Evolutionary conservation across 2,113 vertebrate species (phyloP), one percentile per base, ranked within the genome.

Genomic region (Chionomys nivalis): DNA sequence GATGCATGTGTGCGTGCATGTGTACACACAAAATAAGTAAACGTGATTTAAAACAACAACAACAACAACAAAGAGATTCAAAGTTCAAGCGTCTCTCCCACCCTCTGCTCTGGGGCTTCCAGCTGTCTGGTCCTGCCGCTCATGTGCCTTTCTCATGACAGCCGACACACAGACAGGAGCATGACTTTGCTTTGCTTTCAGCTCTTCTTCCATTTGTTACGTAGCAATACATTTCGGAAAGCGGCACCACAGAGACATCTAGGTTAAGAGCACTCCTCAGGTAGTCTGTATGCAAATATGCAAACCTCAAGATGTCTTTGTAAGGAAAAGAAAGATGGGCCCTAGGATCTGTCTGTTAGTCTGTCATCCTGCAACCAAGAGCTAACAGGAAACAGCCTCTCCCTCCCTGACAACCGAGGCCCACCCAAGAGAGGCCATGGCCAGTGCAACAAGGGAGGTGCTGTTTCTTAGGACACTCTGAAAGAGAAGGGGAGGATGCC

Each of bases 351-450:
- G 81, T 96, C 96, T 88, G 79, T 94, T 96, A 75, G 96, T 96
- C 97, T 92, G 93, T 82, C 92, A 82, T 82, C 39, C 39, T 65
- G 61, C 86, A 96, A 96, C 81, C 63, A 97, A 83, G 21, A 97
- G 95, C 96, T 89, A 98, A 98, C 66, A 98, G 91, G 85, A 98
- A 98, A 98, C 93, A 97, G 70, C 39, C 93, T 97, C 90, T 98
- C 98, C 94, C 87, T 98, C 95, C 97, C 83, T 90, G 36, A 86
- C 92, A 95, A 97, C 55, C 95, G 96, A 97, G 42, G 90, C 79
- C 72, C 90, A 90, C 61, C 88, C 86, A 70, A 39, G 33, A 90
- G 87, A 92, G 55, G 55, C 79, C 66, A 14, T 91, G 94, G 95
- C 82, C 85, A 42, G 44, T 1, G 76, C 0, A 0, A 36, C 77